These are phyloP conservation scores for Apaloderma vittatum DNA, from an alignment of 2,113 vertebrate genomes.

Conservation along the genomic window DNA sequence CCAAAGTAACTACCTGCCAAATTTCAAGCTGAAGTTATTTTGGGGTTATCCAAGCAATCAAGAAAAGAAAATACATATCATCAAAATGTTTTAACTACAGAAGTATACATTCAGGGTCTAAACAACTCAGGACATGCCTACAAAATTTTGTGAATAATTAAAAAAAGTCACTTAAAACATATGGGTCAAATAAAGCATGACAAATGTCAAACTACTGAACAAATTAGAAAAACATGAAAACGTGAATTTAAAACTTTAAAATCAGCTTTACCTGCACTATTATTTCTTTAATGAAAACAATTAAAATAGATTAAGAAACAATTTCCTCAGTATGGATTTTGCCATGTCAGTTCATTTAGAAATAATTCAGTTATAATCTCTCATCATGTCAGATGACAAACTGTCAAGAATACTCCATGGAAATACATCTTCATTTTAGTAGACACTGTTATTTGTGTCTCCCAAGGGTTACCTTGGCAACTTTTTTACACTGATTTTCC, in stretches of 20 bases:
- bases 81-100: not conserved
- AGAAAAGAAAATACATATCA: not conserved
- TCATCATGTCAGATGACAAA: not conserved
- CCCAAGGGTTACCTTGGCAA: not conserved
- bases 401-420: not conserved
- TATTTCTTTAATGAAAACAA: not conserved
- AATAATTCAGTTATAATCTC: not conserved
- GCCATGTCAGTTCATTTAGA: not conserved
- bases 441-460: not conserved
- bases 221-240: not conserved
- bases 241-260: not conserved
- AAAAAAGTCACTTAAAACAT: not conserved
- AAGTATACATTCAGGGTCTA: not conserved
- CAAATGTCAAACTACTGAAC: not conserved
- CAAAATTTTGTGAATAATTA: not conserved
- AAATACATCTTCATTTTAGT: not conserved
- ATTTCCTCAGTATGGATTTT: not conserved
- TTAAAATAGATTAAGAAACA: not conserved
- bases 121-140: not conserved
- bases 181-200: not conserved
- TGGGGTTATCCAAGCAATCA: slow-evolving; percentile 3
- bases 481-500: not conserved
- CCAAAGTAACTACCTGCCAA: not conserved
- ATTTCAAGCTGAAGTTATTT: not conserved
- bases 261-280: not conserved